phyloP scores from a whole-genome alignment of 1,140 invertebrate species.

The Cotesia glomerata region DNA sequence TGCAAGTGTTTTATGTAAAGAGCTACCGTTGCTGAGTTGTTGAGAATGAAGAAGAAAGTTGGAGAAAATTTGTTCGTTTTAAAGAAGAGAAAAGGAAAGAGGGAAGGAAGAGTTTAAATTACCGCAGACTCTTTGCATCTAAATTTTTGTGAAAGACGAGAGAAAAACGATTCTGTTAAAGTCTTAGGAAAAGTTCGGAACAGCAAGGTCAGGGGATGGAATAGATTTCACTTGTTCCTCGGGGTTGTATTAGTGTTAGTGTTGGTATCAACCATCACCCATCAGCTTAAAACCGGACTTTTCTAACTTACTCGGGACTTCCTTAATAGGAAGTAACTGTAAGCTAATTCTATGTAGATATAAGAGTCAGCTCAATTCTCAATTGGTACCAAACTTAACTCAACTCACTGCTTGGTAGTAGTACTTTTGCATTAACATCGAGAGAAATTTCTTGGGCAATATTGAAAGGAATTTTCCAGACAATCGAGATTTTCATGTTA shows the following conservation, averaged over 20 bases:
- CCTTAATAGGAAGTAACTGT: too few species aligned
- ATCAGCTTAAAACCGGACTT: too few species aligned
- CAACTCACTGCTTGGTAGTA: background rate
- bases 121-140: constrained; percentile 16
- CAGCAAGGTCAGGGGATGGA: background rate
- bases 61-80: background rate
- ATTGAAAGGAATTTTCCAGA: background rate
- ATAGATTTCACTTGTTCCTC: background rate
- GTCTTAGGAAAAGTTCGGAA: constrained; percentile 3
- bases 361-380: too few species aligned
- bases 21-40: background rate
- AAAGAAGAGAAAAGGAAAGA: background rate
- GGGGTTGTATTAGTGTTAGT: too few species aligned
- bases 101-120: constrained; percentile 12
- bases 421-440: too few species aligned
- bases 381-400: background rate
- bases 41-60: background rate
- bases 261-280: background rate
- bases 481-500: background rate
- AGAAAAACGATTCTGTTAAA: constrained; percentile 14
- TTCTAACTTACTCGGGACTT: too few species aligned
- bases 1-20: background rate
- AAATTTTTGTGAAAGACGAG: background rate
- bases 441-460: background rate
- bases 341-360: too few species aligned